Percentiles rank a stretch among this genome's conserved stretches.
Evolutionary conservation across 2,888 invertebrate genomes (phyloP).

Genomic region (Taphrorychus bicolor): DNA sequence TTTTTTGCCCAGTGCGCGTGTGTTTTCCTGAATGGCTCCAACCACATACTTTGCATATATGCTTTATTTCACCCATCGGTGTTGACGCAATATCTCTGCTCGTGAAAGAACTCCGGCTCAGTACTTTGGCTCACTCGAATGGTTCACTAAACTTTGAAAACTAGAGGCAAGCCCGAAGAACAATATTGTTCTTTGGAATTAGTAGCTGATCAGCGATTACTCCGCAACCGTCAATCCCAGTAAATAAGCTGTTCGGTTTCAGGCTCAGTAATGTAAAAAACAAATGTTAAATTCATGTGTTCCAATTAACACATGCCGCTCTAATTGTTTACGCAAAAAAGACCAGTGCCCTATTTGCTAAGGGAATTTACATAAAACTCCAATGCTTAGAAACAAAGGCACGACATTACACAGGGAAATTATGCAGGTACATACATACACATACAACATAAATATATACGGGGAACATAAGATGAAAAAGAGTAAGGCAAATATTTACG

Average conservation of each 20-base stretch:
- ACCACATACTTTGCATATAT: too few species aligned
- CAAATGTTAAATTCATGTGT: neutral
- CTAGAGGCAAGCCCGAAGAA: neutral
- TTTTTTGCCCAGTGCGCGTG: neutral
- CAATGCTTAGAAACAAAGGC: constrained; percentile 20
- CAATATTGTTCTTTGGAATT: neutral
- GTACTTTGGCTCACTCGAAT: too few species aligned
- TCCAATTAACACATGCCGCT: neutral
- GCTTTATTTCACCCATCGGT: too few species aligned
- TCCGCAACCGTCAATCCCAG: neutral
- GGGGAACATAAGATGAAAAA: constrained; percentile 24
- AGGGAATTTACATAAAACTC: constrained; percentile 15
- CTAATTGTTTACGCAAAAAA: constrained; percentile 10
- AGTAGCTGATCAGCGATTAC: neutral
- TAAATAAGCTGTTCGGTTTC: neutral
- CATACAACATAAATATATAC: constrained; percentile 8
- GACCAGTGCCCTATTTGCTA: constrained; percentile 1
- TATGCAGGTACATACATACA: constrained; percentile 28
- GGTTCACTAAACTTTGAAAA: neutral
- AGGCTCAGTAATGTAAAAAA: neutral
- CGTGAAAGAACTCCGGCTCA: too few species aligned
- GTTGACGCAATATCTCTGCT: too few species aligned
- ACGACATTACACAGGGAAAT: constrained; percentile 19
- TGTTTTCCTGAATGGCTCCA: too few species aligned
- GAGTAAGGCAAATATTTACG: constrained; percentile 23